Conservation (phyloP, 2,113 vertebrate genomes). For the Eurypyga helias region DNA sequence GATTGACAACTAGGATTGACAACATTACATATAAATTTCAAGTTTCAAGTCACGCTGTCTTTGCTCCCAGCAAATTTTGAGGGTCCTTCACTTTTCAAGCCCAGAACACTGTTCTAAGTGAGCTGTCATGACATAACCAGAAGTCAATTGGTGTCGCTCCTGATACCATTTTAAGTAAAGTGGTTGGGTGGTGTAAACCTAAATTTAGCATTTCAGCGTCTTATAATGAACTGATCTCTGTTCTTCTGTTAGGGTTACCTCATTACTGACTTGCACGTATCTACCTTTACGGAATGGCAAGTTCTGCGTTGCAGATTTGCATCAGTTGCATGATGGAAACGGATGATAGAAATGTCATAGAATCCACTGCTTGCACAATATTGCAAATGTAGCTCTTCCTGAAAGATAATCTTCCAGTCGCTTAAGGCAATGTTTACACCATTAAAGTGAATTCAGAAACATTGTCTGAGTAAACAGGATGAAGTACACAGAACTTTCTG, state of each 20-base stretch:
- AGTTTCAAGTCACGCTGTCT: not conserved
- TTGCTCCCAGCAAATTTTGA: not conserved
- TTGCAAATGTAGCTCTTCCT: not conserved
- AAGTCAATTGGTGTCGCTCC: not conserved
- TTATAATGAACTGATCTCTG: not conserved
- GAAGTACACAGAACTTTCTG: slow-evolving; percentile 24
- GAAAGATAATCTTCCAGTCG: not conserved
- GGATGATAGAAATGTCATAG: not conserved
- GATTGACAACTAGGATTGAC: not conserved
- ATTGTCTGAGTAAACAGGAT: slow-evolving; percentile 38
- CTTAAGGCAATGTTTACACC: slow-evolving; percentile 45
- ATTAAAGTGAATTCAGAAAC: slow-evolving; percentile 29
- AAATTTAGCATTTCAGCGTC: not conserved
- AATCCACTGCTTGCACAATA: not conserved
- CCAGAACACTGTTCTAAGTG: not conserved
- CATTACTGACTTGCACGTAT: not conserved
- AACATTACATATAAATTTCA: not conserved
- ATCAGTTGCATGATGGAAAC: not conserved
- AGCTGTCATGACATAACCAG: not conserved
- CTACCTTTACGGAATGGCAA: not conserved
- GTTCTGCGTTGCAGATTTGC: not conserved
- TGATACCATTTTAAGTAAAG: not conserved
- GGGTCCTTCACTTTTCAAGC: not conserved
- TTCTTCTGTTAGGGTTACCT: not conserved
- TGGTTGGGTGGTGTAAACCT: not conserved